These are phyloP conservation scores for Melikaiella ostensackeni DNA, from an alignment of 2,888 invertebrate species.

Conservation along the genomic window DNA sequence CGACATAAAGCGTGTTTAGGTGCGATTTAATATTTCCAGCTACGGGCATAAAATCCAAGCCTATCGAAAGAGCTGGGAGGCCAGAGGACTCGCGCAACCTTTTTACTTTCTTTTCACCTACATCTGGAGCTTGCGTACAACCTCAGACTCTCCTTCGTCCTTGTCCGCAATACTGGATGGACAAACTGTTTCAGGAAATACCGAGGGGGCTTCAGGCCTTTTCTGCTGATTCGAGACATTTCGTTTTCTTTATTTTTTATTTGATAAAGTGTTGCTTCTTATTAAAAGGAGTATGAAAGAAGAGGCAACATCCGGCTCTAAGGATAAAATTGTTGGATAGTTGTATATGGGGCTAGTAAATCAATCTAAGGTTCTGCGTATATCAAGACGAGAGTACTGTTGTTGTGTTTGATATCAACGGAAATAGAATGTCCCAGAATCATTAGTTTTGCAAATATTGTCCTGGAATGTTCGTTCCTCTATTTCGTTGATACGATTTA, in stretches of 20 bases:
- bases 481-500: constrained; percentile 57
- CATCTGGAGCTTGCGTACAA: constrained; percentile 23
- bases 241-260: background rate
- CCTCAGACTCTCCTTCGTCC: constrained; percentile 41
- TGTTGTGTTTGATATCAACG: background rate
- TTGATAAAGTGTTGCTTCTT: background rate
- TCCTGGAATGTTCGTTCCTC: background rate
- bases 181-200: background rate
- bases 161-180: background rate
- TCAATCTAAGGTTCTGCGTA: background rate
- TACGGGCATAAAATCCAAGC: constrained; percentile 73
- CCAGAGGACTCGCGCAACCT: constrained; percentile 50
- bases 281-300: background rate
- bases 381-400: background rate
- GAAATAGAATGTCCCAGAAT: constrained; percentile 13
- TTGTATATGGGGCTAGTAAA: no score
- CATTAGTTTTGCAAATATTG: constrained; percentile 6
- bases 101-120: constrained; percentile 51
- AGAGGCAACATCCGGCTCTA: no score
- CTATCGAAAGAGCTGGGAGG: constrained; percentile 61
- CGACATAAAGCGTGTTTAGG: constrained; percentile 75
- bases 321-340: no score
- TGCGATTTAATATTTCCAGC: constrained; percentile 77
- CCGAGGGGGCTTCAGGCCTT: background rate
- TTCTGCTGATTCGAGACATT: background rate